Conservation (phyloP, 2,113 vertebrate genomes). For the Leucoraja erinaceus region DNA sequence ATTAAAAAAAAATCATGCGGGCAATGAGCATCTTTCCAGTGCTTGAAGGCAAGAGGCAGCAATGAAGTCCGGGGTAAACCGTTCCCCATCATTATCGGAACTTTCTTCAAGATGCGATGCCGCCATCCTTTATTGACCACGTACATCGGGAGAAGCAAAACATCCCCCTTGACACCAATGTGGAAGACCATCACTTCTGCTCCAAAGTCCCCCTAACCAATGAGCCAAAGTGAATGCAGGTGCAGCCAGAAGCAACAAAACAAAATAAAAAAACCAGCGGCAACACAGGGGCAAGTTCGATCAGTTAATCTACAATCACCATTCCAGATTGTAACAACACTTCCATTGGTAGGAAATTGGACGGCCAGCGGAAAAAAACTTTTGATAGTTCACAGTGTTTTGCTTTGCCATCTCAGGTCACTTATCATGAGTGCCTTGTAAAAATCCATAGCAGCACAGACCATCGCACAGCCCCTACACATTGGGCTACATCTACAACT, state of each 20-base stretch:
- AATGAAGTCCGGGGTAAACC: slow-evolving; percentile 29
- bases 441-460: too few species aligned
- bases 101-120: background rate
- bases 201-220: background rate
- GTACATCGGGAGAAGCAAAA: background rate
- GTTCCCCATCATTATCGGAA: slow-evolving; percentile 5
- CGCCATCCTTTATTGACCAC: background rate
- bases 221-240: background rate
- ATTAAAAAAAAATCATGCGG: slow-evolving; percentile 12
- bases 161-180: background rate
- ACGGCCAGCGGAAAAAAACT: background rate
- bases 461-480: background rate
- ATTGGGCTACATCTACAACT: background rate
- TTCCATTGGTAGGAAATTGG: background rate
- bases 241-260: background rate
- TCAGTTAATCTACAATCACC: background rate
- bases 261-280: background rate
- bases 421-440: background rate
- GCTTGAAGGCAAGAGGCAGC: slow-evolving; percentile 17
- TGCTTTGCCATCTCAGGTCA: background rate
- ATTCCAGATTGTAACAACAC: background rate
- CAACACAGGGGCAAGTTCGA: background rate
- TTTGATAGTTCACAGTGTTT: background rate
- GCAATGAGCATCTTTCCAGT: background rate
- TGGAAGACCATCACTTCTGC: background rate